Evolutionary conservation across 2,888 invertebrate genomes (phyloP).

Genomic region (Leucophora obtusa): DNA sequence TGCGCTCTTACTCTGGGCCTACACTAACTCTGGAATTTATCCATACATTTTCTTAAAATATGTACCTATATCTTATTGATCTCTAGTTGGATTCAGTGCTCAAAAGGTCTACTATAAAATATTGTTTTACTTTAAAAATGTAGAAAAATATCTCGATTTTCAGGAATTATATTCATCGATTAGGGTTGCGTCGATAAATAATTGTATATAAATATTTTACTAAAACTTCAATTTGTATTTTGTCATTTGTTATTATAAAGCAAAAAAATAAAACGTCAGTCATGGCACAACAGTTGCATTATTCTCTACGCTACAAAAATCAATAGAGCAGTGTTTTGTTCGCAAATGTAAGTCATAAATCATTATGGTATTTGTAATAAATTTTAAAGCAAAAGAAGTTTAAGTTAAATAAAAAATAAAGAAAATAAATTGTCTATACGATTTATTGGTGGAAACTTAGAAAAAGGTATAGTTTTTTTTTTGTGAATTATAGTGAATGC

Average conservation of each 20-base stretch:
- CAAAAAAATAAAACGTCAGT: conserved; percentile 5
- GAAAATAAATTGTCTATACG: conserved; percentile 22
- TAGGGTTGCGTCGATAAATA: no score
- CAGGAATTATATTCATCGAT: no score
- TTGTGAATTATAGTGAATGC: conserved; percentile 14
- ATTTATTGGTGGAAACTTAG: conserved; percentile 10
- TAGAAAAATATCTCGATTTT: no score
- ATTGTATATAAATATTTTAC: no score
- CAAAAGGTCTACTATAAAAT: no score
- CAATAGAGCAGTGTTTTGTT: background rate
- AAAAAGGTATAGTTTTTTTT: conserved; percentile 7
- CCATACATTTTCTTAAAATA: no score
- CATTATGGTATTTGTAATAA: conserved; percentile 35
- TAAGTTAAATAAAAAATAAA: background rate
- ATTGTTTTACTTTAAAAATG: no score
- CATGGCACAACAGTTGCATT: background rate
- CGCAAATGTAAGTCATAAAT: conserved; percentile 15
- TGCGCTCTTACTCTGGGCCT: no score
- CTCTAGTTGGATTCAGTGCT: no score
- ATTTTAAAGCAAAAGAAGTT: conserved; percentile 18
- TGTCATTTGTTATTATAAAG: background rate
- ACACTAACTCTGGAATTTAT: no score
- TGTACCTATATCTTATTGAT: no score
- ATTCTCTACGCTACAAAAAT: background rate
- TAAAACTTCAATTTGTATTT: conserved; percentile 3